These are phyloP conservation scores for Rhynchophorus ferrugineus DNA, from an alignment of 1,140 invertebrate species.

Conservation along the genomic window DNA sequence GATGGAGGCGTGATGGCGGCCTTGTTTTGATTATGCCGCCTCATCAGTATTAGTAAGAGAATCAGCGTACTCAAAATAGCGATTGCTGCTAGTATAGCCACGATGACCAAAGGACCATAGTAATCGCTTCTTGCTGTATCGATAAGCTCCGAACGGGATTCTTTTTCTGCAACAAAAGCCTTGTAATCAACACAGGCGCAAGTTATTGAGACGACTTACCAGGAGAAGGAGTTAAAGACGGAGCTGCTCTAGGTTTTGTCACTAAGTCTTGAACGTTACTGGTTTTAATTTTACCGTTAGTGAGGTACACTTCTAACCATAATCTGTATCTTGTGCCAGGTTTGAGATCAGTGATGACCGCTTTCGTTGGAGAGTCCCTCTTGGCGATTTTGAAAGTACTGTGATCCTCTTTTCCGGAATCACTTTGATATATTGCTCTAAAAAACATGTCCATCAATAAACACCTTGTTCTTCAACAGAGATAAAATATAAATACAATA, in stretches of 20 bases:
- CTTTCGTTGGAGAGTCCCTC: constrained; percentile 63
- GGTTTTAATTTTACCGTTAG: constrained; percentile 81
- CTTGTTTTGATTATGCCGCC: constrained; percentile 60
- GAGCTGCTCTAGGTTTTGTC: constrained; percentile 65
- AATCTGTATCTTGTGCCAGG: constrained; percentile 75
- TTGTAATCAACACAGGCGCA: constrained; percentile 1
- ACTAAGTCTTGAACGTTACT: constrained; percentile 80
- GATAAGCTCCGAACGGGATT: constrained; percentile 47
- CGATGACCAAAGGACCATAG: constrained; percentile 77
- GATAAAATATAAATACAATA: neutral
- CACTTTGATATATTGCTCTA: constrained; percentile 68
- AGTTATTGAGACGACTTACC: constrained; percentile 42
- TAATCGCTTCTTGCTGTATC: constrained; percentile 57
- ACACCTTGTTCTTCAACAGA: neutral
- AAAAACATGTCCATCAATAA: neutral
- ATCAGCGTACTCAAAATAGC: constrained; percentile 73
- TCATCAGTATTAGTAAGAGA: constrained; percentile 69
- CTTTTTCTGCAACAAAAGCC: constrained; percentile 47
- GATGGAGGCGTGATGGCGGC: constrained; percentile 58
- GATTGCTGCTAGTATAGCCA: constrained; percentile 77
- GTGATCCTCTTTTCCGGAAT: constrained; percentile 65
- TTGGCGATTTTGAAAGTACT: constrained; percentile 79
- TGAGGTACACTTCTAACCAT: constrained; percentile 81
- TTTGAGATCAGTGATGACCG: constrained; percentile 62
- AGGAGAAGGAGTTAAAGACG: constrained; percentile 47